These are phyloP conservation scores for Prionace glauca DNA, from an alignment of 2,797 vertebrate genomes.

Conservation along the genomic window DNA sequence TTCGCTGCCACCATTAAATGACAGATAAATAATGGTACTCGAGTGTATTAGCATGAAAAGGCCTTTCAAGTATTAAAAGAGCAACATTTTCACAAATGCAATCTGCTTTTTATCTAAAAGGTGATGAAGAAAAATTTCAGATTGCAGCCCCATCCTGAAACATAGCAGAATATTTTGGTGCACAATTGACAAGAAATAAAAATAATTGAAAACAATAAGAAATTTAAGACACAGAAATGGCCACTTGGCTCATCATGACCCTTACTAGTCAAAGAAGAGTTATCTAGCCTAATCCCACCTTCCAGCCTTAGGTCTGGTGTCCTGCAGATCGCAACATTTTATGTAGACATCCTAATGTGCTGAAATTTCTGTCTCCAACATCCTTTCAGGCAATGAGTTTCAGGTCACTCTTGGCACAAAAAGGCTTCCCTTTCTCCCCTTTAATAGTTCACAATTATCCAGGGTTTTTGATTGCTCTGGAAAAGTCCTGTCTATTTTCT, in stretches of 20 bases:
- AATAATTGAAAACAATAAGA: not conserved
- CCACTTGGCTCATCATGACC: too few species aligned
- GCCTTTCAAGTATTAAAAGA: not conserved
- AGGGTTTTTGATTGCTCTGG: not conserved
- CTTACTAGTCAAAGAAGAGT: not conserved
- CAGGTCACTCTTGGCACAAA: not conserved
- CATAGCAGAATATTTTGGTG: not conserved
- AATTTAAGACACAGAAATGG: not conserved
- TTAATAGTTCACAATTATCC: not conserved
- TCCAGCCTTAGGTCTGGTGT: not conserved
- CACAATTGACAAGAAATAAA: not conserved
- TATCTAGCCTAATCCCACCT: not conserved
- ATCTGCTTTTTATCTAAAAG: not conserved
- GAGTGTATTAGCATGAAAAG: not conserved
- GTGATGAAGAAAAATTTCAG: not conserved
- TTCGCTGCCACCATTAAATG: not conserved
- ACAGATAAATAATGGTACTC: not conserved
- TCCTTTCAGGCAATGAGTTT: not conserved
- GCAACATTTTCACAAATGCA: not conserved
- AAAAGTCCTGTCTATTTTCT: not conserved
- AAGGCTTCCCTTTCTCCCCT: not conserved
- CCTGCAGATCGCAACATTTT: not conserved
- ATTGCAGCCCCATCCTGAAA: not conserved
- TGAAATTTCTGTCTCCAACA: not conserved
- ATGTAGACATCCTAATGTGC: not conserved